Base-by-base conservation (phyloP, 2,888 invertebrate species). In the Achlya flavicornis region DNA sequence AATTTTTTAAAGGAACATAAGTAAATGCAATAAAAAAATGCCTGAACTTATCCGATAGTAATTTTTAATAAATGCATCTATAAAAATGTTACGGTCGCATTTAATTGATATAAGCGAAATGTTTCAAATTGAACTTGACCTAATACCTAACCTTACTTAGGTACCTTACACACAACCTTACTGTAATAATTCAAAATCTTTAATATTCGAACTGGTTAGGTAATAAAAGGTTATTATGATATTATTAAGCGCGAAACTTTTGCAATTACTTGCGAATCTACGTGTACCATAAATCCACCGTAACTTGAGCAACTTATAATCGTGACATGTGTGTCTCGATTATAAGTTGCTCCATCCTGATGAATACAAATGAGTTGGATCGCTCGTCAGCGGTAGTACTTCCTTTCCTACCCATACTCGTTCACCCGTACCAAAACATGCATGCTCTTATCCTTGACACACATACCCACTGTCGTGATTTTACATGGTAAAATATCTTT, bases 341-440 rank as follows among this genome's bases (percentile, higher is more conserved):
- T n/a, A n/a, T n/a, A n/a, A n/a, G n/a, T n/a, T n/a, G 61, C 65
- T 67, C 71, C 70, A 69, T 74, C 73, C 75, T 71, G 74, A 72
- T 80, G 80, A 81, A 82, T 83, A 80, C 73, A 73, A 83, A 84
- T 82, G 77, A 81, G 71, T 16, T 26, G 57, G 46, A 61, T 41
- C 60, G 62, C 62, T 66, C 61, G 62, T 66, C 33, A 64, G 60
- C 61, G 63, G 68, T 43, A 64, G 67, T 67, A 61, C 67, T 75
- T 73, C 68, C 76, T 68, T 64, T 62, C 73, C 66, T 60, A 32
- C 63, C 65, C 61, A 64, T 61, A 60, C 16, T 43, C 53, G n/a
- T n/a, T 53, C 53, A 53, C 53, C 19, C 19, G 10, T n/a, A 53
- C 19, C 53, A 53, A 53, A 53, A 53, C 19, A 74, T 71, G 73